Evolutionary conservation across 2,888 invertebrate species (phyloP).

Genomic region (Drosophila incognita): DNA sequence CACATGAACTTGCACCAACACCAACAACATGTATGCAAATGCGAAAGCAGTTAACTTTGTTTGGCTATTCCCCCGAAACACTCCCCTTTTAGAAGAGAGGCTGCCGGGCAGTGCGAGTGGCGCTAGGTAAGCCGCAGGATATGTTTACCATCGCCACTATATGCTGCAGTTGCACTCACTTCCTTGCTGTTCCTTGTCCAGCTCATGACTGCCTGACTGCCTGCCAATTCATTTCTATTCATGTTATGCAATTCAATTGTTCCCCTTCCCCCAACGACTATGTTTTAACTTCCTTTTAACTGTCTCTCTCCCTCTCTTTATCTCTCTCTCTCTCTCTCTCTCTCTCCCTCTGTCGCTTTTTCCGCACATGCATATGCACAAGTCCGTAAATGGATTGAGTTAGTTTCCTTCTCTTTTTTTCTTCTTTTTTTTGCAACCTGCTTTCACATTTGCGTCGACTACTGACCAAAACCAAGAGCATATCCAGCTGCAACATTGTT

Average conservation of each 20-base stretch:
- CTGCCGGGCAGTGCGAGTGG: slow-evolving; percentile 18
- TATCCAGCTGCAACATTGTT: slow-evolving; percentile 40
- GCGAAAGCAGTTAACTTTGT: slow-evolving; percentile 51
- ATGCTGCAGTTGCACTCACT: slow-evolving; percentile 21
- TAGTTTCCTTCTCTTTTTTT: slow-evolving; percentile 15
- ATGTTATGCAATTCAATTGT: slow-evolving; percentile 83
- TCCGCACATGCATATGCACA: slow-evolving; percentile 68
- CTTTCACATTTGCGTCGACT: slow-evolving; percentile 24
- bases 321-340: not conserved
- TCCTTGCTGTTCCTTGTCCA: slow-evolving; percentile 8
- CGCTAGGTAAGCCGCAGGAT: slow-evolving; percentile 65
- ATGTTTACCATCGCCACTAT: slow-evolving; percentile 56
- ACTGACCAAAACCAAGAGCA: slow-evolving; percentile 46
- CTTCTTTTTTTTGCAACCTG: slow-evolving; percentile 23
- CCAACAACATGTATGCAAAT: slow-evolving; percentile 46
- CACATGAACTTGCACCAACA: slow-evolving; percentile 46
- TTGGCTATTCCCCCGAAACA: slow-evolving; percentile 19
- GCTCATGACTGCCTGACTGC: slow-evolving; percentile 12
- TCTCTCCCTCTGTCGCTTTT: not conserved
- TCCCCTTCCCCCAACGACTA: slow-evolving; percentile 14
- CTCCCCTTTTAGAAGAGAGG: slow-evolving; percentile 4
- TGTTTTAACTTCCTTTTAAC: slow-evolving; percentile 35
- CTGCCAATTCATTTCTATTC: slow-evolving; percentile 82
- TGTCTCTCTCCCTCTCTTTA: not conserved
- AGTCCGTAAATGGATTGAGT: slow-evolving; percentile 1